Percentiles rank a stretch among this genome's conserved stretches.
Conservation (phyloP, 2,888 invertebrate genomes). For the Zelleria hepariella region DNA sequence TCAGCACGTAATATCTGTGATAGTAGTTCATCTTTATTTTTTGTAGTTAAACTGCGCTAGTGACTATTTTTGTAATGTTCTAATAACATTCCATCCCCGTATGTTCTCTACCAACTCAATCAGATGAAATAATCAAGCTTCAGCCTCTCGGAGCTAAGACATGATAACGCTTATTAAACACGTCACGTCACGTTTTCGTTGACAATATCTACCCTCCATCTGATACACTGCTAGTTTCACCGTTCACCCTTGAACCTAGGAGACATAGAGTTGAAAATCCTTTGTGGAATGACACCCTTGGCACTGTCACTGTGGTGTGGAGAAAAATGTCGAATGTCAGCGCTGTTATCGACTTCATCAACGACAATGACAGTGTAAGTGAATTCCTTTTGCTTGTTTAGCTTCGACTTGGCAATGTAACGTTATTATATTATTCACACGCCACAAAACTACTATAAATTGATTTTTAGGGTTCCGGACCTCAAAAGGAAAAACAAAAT, state of each 20-base stretch:
- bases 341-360: constrained; percentile 4
- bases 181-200: constrained; percentile 39
- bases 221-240: constrained; percentile 10
- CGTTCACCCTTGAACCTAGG: constrained; percentile 4
- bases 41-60: too few relatives aligned
- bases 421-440: neutral
- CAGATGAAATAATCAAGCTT: neutral
- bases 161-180: constrained; percentile 67
- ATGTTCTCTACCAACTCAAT: neutral
- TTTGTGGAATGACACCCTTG: neutral
- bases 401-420: neutral
- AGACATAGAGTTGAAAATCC: neutral
- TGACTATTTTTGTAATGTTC: too few relatives aligned
- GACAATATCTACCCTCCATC: constrained; percentile 67
- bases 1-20: too few relatives aligned
- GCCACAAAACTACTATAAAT: neutral
- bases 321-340: constrained; percentile 6
- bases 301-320: neutral
- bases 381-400: constrained; percentile 1
- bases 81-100: too few relatives aligned
- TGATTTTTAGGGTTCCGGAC: too few relatives aligned
- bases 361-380: constrained; percentile 2
- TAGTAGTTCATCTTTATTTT: too few relatives aligned
- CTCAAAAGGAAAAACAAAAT: too few relatives aligned
- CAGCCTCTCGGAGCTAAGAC: constrained; percentile 25